These are phyloP conservation scores for Boleophthalmus pectinirostris DNA, from an alignment of 2,113 vertebrate genomes.

Conservation along the genomic window DNA sequence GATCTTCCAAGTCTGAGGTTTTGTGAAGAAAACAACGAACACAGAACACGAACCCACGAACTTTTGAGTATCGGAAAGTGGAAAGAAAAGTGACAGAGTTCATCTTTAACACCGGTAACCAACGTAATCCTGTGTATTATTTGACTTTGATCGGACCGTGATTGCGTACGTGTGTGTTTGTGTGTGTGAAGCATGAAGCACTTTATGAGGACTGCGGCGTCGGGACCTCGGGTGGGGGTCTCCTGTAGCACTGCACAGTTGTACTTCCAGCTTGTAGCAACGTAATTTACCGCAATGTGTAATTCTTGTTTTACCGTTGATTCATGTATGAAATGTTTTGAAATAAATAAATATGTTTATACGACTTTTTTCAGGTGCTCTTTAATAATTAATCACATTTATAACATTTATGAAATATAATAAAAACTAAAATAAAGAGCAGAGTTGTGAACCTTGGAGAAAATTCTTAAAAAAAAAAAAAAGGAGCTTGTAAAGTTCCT, in stretches of 20 bases:
- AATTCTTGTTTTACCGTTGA: neutral
- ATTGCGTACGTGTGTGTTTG: neutral
- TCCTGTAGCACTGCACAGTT: slow-evolving; percentile 4
- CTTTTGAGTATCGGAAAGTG: too few species aligned
- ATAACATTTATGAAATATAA: too few species aligned
- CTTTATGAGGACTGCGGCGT: neutral
- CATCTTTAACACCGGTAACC: too few species aligned
- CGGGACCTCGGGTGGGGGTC: neutral
- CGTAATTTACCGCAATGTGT: neutral
- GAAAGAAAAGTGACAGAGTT: too few species aligned
- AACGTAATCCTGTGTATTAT: neutral
- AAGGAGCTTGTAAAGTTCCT: too few species aligned
- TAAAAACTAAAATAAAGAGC: too few species aligned
- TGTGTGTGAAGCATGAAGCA: neutral
- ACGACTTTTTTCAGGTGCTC: neutral
- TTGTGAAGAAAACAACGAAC: too few species aligned
- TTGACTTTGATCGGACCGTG: neutral
- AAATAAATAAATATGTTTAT: slow-evolving; percentile 3
- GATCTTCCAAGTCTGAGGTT: too few species aligned
- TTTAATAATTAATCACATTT: too few species aligned
- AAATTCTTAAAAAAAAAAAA: too few species aligned
- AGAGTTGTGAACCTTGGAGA: too few species aligned
- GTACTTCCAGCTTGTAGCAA: neutral
- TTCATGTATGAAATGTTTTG: neutral
- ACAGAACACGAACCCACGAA: too few species aligned